Percentiles rank a stretch among this genome's conserved stretches.
phyloP scores from a whole-genome alignment of 2,888 invertebrate species.

The Anorthoa munda region DNA sequence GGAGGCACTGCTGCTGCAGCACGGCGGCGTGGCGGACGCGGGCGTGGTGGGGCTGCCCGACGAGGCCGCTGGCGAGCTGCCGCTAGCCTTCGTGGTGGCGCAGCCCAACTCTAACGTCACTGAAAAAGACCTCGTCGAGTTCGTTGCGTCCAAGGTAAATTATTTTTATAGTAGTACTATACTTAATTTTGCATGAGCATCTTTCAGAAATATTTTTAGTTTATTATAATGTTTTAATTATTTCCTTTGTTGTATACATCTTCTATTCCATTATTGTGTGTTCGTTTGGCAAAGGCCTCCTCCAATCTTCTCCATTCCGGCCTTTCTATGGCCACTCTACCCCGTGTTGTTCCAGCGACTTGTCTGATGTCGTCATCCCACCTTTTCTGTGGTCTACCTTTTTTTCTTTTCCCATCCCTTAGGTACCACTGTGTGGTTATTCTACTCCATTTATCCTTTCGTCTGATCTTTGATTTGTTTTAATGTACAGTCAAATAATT shows the following conservation, averaged over 20 bases:
- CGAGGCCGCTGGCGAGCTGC: conserved; percentile 94
- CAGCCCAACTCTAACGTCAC: conserved; percentile 88
- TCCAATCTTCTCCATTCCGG: too few relatives aligned
- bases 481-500: background rate
- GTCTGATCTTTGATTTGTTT: too few relatives aligned
- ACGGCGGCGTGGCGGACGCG: conserved; percentile 93
- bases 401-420: too few relatives aligned
- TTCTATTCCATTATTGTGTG: too few relatives aligned
- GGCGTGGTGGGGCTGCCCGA: conserved; percentile 96
- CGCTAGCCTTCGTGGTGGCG: conserved; percentile 94
- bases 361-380: too few relatives aligned
- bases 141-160: conserved; percentile 86
- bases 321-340: too few relatives aligned
- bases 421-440: too few relatives aligned
- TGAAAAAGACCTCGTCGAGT: conserved; percentile 90
- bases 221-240: background rate
- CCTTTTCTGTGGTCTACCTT: too few relatives aligned
- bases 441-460: too few relatives aligned
- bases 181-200: background rate
- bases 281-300: too few relatives aligned
- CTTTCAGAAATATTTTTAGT: background rate
- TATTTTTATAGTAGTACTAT: background rate
- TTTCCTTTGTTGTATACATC: too few relatives aligned
- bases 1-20: conserved; percentile 94
- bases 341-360: too few relatives aligned